These are phyloP conservation scores for Salmo trutta DNA, from an alignment of 2,797 vertebrate genomes.

Conservation along the genomic window DNA sequence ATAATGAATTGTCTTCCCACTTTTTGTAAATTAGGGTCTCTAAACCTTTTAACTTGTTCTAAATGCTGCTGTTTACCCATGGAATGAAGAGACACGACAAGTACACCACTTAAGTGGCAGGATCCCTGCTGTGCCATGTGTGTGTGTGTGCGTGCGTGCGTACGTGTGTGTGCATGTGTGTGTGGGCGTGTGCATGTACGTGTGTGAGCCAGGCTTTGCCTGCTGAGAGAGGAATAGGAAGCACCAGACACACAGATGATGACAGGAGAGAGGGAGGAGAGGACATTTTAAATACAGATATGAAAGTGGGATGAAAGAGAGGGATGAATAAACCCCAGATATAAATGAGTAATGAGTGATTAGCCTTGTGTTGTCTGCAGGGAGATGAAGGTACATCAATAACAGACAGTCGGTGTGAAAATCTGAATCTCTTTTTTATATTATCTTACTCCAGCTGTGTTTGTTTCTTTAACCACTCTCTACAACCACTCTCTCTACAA, in stretches of 20 bases:
- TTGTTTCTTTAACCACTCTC: background rate
- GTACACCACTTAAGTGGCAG: background rate
- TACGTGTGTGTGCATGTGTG: background rate
- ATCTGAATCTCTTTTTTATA: background rate
- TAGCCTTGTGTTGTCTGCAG: background rate
- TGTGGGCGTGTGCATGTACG: background rate
- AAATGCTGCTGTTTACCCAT: background rate
- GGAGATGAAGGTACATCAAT: background rate
- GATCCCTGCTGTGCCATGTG: background rate
- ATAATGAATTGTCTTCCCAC: background rate
- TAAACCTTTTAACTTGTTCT: background rate
- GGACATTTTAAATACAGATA: background rate
- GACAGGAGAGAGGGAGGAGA: slow-evolving; percentile 2
- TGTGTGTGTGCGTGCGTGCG: background rate
- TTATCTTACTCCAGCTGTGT: background rate
- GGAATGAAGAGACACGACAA: background rate
- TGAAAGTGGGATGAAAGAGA: background rate
- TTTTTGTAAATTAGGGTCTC: background rate
- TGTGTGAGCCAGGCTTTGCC: background rate
- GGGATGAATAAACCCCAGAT: background rate
- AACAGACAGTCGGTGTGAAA: background rate
- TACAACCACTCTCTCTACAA: too few species aligned
- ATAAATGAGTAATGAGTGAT: background rate
- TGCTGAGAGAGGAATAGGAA: background rate
- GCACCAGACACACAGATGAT: background rate